Evolutionary conservation across 2,888 invertebrate genomes (phyloP).

Genomic region (Parascotia fuliginaria): DNA sequence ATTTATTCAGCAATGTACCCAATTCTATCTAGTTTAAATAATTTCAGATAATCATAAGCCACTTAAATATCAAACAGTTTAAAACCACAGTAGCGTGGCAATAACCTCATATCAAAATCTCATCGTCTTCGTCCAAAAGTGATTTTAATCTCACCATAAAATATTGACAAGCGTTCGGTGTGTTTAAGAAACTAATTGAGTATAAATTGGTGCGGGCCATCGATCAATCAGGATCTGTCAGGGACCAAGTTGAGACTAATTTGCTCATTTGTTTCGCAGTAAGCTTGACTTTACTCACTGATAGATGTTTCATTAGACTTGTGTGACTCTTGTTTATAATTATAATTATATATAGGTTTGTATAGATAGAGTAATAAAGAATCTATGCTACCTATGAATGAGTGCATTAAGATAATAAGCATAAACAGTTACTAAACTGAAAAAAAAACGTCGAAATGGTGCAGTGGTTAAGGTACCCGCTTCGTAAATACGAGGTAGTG

Average conservation of each 20-base stretch:
- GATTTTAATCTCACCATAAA: constrained; percentile 44
- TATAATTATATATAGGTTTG: constrained; percentile 30
- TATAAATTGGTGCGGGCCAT: constrained; percentile 70
- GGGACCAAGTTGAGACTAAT: constrained; percentile 72
- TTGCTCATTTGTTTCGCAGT: constrained; percentile 82
- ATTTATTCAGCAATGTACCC: too few species aligned
- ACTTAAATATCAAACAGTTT: background rate
- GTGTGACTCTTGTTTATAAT: too few species aligned
- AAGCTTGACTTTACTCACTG: constrained; percentile 68
- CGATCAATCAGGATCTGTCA: constrained; percentile 83
- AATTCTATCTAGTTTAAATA: too few species aligned
- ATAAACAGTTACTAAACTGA: too few species aligned
- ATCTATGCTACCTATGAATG: too few species aligned
- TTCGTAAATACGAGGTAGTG: too few species aligned
- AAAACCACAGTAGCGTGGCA: constrained; percentile 2
- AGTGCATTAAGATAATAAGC: too few species aligned
- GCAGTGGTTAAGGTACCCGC: too few species aligned
- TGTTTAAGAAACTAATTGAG: constrained; percentile 75
- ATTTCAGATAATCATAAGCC: too few species aligned
- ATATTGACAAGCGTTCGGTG: constrained; percentile 49
- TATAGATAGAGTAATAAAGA: too few species aligned
- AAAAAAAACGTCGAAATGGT: too few species aligned
- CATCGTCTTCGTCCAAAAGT: constrained; percentile 33
- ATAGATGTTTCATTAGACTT: constrained; percentile 59
- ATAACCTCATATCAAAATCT: constrained; percentile 32